Base-by-base conservation (phyloP, 2,797 vertebrate genomes). In the Anas acuta region DNA sequence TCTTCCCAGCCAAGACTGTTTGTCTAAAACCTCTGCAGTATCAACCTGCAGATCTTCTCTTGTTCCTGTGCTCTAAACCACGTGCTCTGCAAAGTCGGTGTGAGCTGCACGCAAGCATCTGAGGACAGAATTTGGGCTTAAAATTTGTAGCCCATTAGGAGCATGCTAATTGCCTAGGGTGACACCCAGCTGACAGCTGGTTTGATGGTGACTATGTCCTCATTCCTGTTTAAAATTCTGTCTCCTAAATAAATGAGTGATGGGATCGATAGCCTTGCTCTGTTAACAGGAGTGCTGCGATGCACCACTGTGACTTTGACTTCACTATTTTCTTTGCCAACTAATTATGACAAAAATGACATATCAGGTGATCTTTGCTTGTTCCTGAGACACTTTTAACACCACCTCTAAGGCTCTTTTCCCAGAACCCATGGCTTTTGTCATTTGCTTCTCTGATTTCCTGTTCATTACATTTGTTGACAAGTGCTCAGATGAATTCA, bases 341-440 rank as follows among this genome's bases (percentile, higher is more conserved):
- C 69, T 95, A 96, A 97, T 97, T 97, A 96, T 83, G 94, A 89
- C 92, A 83, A 92, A 96, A 96, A 91, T 94, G 90, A 93, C 92
- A 94, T 92, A 89, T 78, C 86, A 80, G 85, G 88, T 92, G 94
- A 93, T 92, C 77, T 80, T 79, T 3, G 0, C 85, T 74, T 82
- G 60, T 79, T 95, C 85, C 90, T n/a, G 53, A 87, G 88, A 74
- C 58, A 39, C 74, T 96, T 90, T 78, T 86, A 93, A 61, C 73
- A 77, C 58, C 32, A 18, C 39, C 66, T 85, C 22, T 47, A 35
- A 45, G 87, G 60, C 62, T 14, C 39, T 95, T 95, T 85, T 30
- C 61, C 58, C 86, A 64, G 69, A 89, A 87, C 37, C 49, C 32
- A 7, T 70, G 66, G 47, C 32, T 92, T 90, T 93, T 77, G 61